These are phyloP conservation scores for Phenganax subtilis DNA, from an alignment of 92 coral and sea anemone genomes.

Conservation along the genomic window DNA sequence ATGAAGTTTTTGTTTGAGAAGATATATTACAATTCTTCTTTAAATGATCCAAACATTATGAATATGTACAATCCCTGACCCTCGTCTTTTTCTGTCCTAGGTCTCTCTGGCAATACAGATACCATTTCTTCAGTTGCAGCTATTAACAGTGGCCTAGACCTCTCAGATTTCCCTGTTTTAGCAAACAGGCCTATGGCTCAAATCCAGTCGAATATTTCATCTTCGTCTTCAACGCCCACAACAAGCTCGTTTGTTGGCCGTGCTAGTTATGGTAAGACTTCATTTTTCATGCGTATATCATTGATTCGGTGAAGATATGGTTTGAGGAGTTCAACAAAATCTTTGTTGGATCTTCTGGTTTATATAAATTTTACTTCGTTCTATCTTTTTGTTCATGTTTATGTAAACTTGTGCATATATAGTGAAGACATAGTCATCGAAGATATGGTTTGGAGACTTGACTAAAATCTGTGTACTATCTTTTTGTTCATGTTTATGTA, in stretches of 20 bases:
- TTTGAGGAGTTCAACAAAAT: too few relatives aligned
- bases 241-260: conserved; percentile 41
- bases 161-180: conserved; percentile 88
- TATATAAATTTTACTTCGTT: too few relatives aligned
- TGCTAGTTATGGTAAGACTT: conserved; percentile 51
- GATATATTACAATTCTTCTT: background rate
- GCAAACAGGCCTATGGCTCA: conserved; percentile 84
- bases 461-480: too few relatives aligned
- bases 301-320: too few relatives aligned
- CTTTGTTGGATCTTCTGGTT: too few relatives aligned
- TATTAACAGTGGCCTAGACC: conserved; percentile 74
- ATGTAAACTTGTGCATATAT: too few relatives aligned
- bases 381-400: too few relatives aligned
- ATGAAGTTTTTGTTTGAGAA: too few relatives aligned
- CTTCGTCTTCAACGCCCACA: conserved; percentile 51
- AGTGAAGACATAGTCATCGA: too few relatives aligned
- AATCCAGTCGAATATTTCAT: conserved; percentile 55
- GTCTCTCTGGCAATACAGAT: conserved; percentile 48
- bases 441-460: too few relatives aligned
- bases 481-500: too few relatives aligned
- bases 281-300: too few relatives aligned
- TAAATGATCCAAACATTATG: background rate
- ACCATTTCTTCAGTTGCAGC: conserved; percentile 52
- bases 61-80: background rate
- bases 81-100: background rate